Conservation (phyloP, 2,113 vertebrate species). For the Clarias macrocephalus region DNA sequence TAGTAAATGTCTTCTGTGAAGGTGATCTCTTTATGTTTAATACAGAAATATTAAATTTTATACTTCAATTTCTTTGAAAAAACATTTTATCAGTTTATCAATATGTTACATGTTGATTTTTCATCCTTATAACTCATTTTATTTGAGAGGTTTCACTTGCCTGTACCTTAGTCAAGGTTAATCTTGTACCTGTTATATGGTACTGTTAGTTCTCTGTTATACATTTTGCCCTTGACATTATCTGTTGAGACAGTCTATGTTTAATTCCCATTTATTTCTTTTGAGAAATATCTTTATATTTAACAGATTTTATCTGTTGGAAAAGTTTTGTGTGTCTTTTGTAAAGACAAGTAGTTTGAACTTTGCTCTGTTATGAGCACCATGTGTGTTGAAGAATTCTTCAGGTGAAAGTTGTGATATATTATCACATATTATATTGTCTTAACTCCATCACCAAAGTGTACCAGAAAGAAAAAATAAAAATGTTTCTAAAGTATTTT, state of each 20-base stretch:
- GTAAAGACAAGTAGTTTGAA: slow-evolving; percentile 15
- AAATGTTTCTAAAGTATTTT: not conserved
- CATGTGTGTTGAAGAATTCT: slow-evolving; percentile 13
- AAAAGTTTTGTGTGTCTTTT: not conserved
- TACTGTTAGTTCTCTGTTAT: too few relatives aligned
- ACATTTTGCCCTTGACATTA: too few relatives aligned
- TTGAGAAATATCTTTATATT: slow-evolving; percentile 2
- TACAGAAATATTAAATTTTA: not conserved
- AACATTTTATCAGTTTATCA: not conserved
- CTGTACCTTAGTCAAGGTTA: not conserved
- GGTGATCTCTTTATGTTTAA: slow-evolving; percentile 9
- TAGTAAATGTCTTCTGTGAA: not conserved
- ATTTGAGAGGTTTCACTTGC: not conserved
- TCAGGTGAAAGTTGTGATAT: not conserved
- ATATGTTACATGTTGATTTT: not conserved
- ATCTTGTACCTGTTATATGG: too few relatives aligned
- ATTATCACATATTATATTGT: not conserved
- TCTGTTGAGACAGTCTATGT: too few relatives aligned
- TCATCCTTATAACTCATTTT: not conserved
- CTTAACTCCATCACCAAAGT: not conserved
- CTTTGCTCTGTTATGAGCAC: slow-evolving; percentile 8
- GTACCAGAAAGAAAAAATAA: not conserved
- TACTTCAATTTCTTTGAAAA: not conserved
- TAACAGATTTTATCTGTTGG: not conserved
- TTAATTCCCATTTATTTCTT: not conserved